Base-by-base conservation (phyloP, 2,888 invertebrate genomes). In the Protonemura montana region DNA sequence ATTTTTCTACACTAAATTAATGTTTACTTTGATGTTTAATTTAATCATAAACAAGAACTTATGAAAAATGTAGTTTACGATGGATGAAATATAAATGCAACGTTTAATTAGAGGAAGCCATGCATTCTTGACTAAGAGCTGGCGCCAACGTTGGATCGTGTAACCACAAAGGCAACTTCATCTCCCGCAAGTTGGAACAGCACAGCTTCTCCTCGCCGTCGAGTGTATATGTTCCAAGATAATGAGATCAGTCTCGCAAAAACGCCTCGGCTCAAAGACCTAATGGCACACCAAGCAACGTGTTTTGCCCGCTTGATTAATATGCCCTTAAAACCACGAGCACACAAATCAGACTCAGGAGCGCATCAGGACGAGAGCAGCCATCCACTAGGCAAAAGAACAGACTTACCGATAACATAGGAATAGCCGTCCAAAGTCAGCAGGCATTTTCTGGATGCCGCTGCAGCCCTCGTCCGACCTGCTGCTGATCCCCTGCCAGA, bases 371-470 rank as follows among this genome's bases (percentile, higher is more conserved):
- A 13, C 41, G 13, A 41, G n/a, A n/a, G n/a, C n/a, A n/a, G n/a
- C n/a, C n/a, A 41, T 13, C 41, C 41, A 13, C 41, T 13, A 41
- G 41, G 41, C 41, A 5, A 13, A 41, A 7, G 6, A 21, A 5
- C 21, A 2, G 82, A 92, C 95, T 94, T 92, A 97, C 97, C 97
- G 93, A 97, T 97, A 89, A 97, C 96, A 92, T 97, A 97, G 88
- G 95, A 96, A 92, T 96, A 97, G 89, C 97, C 97, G 91, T 97
- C 97, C 89, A 97, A 93, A 82, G 96, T 96, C 88, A 97, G 94
- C 88, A 97, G 95, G 92, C 97, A 97, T 92, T 95, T 95, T 90
- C 95, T 93, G 29, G 95, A 93, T 89, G 89, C 89, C 89, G 90
- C 29, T 29, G 27, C 86, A 82, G 27, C 76, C 41, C 27, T 35